A percentile compares a stretch with the other conserved stretches of the same genome.
Evolutionary conservation across 1,140 invertebrate species (phyloP).

Genomic region (Coelopa frigida): DNA sequence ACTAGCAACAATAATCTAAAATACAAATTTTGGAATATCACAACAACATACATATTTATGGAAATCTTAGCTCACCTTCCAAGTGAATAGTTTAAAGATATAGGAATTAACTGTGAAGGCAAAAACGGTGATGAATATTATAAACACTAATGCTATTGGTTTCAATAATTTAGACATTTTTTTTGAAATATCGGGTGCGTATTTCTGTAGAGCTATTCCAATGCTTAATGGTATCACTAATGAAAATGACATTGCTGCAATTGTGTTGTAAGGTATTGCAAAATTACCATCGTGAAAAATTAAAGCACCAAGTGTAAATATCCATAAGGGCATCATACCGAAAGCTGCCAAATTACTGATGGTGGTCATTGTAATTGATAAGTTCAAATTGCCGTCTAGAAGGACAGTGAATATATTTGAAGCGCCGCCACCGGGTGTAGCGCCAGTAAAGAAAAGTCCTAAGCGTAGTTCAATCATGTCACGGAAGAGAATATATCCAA

Average conservation of each 20-base stretch:
- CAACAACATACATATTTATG: background rate
- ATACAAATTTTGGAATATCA: constrained; percentile 1
- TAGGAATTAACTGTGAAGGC: constrained; percentile 86
- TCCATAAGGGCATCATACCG: constrained; percentile 91
- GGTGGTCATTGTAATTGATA: constrained; percentile 90
- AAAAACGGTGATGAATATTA: constrained; percentile 87
- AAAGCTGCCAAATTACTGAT: constrained; percentile 79
- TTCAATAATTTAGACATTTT: constrained; percentile 75
- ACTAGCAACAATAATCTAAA: constrained; percentile 72
- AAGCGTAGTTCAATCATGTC: constrained; percentile 63
- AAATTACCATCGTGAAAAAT: constrained; percentile 68
- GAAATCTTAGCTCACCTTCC: constrained; percentile 58
- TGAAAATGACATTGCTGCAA: constrained; percentile 64
- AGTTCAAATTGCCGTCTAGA: constrained; percentile 78
- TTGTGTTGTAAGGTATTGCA: constrained; percentile 72
- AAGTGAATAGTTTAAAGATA: constrained; percentile 83
- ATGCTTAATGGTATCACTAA: constrained; percentile 78
- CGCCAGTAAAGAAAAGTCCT: constrained; percentile 87
- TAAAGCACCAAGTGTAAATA: constrained; percentile 81
- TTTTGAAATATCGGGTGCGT: constrained; percentile 56
- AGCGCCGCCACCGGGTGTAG: constrained; percentile 84
- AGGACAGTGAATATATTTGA: constrained; percentile 94
- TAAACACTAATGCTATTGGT: constrained; percentile 73
- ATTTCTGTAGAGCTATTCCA: constrained; percentile 68
- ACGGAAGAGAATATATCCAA: constrained; percentile 68